Evolutionary conservation across 2,888 invertebrate species (phyloP).

Genomic region (Drosophila trichaetosa): DNA sequence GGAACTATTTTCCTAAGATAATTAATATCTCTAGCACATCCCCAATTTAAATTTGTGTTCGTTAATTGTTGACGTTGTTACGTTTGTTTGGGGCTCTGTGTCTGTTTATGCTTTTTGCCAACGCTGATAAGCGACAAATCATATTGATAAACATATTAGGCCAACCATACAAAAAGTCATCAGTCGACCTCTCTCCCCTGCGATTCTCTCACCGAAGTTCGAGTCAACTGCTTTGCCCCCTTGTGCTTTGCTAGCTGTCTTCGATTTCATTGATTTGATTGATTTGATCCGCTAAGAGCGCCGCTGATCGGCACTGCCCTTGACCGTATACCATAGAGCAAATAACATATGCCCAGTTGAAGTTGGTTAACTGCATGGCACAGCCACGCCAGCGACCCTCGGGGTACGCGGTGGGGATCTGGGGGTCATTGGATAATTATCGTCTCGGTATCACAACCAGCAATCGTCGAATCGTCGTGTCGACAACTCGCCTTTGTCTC

Average conservation of each 20-base stretch:
- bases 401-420: conserved; percentile 47
- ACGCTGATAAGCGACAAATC: conserved; percentile 43
- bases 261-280: conserved; percentile 78
- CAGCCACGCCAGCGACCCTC: conserved; percentile 73
- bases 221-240: conserved; percentile 36
- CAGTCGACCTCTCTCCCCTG: conserved; percentile 50
- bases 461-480: conserved; percentile 32
- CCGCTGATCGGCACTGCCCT: conserved; percentile 61
- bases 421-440: conserved; percentile 69
- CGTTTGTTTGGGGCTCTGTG: conserved; percentile 22
- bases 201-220: conserved; percentile 1
- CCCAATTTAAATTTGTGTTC: conserved; percentile 1
- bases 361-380: conserved; percentile 50
- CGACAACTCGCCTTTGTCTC: conserved; percentile 53
- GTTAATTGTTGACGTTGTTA: conserved; percentile 31
- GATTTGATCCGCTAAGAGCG: conserved; percentile 70
- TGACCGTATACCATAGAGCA: conserved; percentile 65
- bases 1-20: background rate
- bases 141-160: conserved; percentile 65
- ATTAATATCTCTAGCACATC: background rate
- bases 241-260: conserved; percentile 59
- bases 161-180: conserved; percentile 60
- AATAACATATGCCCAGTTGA: conserved; percentile 37
- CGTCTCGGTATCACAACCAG: conserved; percentile 24
- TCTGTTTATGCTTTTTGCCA: conserved; percentile 37